Base-by-base conservation (phyloP, 2,113 vertebrate species). In the Corynorhinus townsendii region DNA sequence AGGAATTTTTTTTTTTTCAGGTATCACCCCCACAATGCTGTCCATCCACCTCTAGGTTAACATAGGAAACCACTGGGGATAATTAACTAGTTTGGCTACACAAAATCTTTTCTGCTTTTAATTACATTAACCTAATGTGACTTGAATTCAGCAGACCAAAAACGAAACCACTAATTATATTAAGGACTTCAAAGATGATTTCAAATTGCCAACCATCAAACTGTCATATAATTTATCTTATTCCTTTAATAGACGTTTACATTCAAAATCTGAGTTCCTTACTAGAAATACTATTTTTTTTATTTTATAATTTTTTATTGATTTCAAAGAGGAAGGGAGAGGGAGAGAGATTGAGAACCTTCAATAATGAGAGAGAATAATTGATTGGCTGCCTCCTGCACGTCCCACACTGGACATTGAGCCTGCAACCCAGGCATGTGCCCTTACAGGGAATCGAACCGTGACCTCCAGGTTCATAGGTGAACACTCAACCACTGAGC, bases 71-170 rank as follows among this genome's bases (percentile, higher is more conserved):
- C 33, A 95, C 49, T 86, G 94, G 95, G 91, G 92, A 92, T 97
- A 96, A 98, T 97, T 96, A 96, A 92, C 94, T 89, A 93, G 93
- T 95, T 93, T 49, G 59, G 93, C 93, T 96, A 87, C 96, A 95
- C n/a, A 95, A 96, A 97, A 96, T 86, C 43, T 95, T 92, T 83
- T 96, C 91, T 71, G 81, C 86, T 98, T 98, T 97, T 97, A 93
- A 98, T 97, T 96, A 96, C 1, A 38, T 96, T 98, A 98, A 96
- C 94, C 82, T 93, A 94, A 97, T 96, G 68, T 97, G 97, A 95
- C 92, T 96, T 95, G 97, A 97, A 95, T 15, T 24, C 87, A 97
- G 91, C 84, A 96, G 33, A 80, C 76, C 96, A 97, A 98, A 98
- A 98, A 93, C 6, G 12, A 97, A 96, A 96, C 92, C 79, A 85